phyloP scores from a whole-genome alignment of 2,113 vertebrate genomes.

The Colistium nudipinnis region DNA sequence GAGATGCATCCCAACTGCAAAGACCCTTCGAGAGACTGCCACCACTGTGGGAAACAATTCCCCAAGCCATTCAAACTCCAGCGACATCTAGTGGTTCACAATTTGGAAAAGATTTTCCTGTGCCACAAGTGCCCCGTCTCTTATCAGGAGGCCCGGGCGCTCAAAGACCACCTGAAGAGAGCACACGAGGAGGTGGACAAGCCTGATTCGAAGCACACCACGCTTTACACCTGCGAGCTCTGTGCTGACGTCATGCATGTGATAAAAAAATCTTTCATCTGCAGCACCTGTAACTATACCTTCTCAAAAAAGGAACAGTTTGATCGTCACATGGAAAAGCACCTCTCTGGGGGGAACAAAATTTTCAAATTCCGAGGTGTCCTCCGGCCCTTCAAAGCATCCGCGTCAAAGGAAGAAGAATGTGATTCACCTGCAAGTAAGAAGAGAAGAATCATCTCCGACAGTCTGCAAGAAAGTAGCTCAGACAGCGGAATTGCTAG shows the following conservation, averaged over 20 bases:
- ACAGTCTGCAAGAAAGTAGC: slow-evolving; percentile 74
- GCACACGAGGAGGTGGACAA: slow-evolving; percentile 86
- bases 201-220: slow-evolving; percentile 91
- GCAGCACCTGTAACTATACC: slow-evolving; percentile 98
- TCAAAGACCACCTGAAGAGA: slow-evolving; percentile 88
- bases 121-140: slow-evolving; percentile 93
- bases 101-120: slow-evolving; percentile 93
- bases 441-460: slow-evolving; percentile 79
- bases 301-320: slow-evolving; percentile 98
- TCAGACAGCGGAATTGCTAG: slow-evolving; percentile 70
- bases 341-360: slow-evolving; percentile 85
- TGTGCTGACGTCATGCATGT: slow-evolving; percentile 97
- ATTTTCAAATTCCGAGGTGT: slow-evolving; percentile 92
- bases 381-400: slow-evolving; percentile 82
- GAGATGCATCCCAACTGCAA: slow-evolving; percentile 93
- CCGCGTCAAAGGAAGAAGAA: slow-evolving; percentile 74
- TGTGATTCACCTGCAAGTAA: slow-evolving; percentile 83
- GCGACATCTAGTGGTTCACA: slow-evolving; percentile 96
- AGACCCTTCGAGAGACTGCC: slow-evolving; percentile 96
- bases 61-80: slow-evolving; percentile 99
- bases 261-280: slow-evolving; percentile 96
- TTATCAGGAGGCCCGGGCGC: slow-evolving; percentile 88
- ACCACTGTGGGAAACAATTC: slow-evolving; percentile 98
- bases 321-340: slow-evolving; percentile 98
- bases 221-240: slow-evolving; percentile 94